These are phyloP conservation scores for Aramus guarauna DNA, from an alignment of 2,113 vertebrate genomes.

Conservation along the genomic window DNA sequence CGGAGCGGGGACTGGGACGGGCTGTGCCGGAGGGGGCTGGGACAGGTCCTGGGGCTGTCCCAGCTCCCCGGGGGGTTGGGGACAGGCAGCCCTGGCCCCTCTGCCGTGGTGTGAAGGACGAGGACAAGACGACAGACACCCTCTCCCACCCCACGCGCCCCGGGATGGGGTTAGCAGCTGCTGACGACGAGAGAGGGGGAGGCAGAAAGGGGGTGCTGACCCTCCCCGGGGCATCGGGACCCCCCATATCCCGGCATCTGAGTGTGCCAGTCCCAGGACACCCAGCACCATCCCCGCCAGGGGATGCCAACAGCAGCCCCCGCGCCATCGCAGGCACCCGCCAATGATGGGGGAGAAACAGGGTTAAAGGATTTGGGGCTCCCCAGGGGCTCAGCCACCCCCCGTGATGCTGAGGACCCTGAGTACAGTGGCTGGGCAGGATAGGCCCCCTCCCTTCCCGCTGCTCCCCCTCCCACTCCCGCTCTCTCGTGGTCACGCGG, in stretches of 20 bases:
- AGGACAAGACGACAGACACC: conserved; percentile 40
- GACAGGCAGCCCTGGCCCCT: neutral
- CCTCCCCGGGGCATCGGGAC: neutral
- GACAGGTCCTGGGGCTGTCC: neutral
- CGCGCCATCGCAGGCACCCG: fast-evolving
- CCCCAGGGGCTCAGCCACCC: neutral
- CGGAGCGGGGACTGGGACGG: neutral
- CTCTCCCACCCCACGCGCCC: neutral
- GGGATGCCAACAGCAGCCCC: neutral
- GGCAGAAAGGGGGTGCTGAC: neutral
- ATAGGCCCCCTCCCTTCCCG: neutral
- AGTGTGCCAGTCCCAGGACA: fast-evolving
- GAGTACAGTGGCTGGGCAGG: neutral
- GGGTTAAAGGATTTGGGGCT: neutral
- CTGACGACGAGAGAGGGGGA: conserved; percentile 70
- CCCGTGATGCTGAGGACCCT: neutral
- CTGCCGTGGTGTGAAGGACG: neutral
- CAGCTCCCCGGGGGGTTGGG: neutral
- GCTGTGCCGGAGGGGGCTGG: neutral
- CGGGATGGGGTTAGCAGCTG: conserved; percentile 5
- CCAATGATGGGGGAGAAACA: fast-evolving
- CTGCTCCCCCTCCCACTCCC: neutral
- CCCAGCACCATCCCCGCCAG: neutral
- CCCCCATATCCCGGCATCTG: fast-evolving
- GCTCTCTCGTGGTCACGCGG: conserved; percentile 73